Evolutionary conservation across 2,797 vertebrate species (phyloP).

Genomic region (Balearica regulorum): DNA sequence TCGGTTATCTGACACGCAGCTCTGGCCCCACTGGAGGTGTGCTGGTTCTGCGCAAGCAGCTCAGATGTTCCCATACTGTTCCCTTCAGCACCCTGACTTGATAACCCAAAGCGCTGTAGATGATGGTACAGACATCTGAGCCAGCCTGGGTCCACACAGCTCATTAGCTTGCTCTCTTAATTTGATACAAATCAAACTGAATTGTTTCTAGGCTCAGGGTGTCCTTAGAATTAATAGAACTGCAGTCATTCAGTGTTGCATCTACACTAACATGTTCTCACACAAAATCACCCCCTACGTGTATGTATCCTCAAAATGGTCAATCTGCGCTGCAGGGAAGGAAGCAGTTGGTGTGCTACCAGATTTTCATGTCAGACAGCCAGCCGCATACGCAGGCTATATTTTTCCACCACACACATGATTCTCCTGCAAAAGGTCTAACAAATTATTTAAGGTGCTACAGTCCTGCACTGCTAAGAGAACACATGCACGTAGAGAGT

Average conservation of each 20-base stretch:
- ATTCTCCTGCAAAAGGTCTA: neutral
- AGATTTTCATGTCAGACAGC: neutral
- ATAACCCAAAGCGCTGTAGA: neutral
- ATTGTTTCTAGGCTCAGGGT: neutral
- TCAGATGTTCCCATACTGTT: neutral
- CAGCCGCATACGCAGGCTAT: neutral
- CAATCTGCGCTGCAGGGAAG: neutral
- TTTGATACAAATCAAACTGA: constrained; percentile 19
- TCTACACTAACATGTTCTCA: neutral
- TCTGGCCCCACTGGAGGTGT: neutral
- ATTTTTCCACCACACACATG: neutral
- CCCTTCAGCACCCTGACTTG: neutral
- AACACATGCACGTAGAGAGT: neutral
- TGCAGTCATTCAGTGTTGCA: neutral
- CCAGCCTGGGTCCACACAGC: neutral
- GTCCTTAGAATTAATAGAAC: neutral
- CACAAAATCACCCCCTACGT: neutral
- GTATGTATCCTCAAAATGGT: neutral
- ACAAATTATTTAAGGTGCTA: neutral
- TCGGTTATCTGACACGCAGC: neutral
- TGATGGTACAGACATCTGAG: neutral
- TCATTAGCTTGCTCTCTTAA: neutral
- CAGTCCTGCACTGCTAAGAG: neutral
- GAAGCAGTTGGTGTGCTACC: neutral
- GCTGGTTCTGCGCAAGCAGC: neutral